Conservation (phyloP, 92 coral and sea anemone species). For the Chrysogorgia sp. region DNA sequence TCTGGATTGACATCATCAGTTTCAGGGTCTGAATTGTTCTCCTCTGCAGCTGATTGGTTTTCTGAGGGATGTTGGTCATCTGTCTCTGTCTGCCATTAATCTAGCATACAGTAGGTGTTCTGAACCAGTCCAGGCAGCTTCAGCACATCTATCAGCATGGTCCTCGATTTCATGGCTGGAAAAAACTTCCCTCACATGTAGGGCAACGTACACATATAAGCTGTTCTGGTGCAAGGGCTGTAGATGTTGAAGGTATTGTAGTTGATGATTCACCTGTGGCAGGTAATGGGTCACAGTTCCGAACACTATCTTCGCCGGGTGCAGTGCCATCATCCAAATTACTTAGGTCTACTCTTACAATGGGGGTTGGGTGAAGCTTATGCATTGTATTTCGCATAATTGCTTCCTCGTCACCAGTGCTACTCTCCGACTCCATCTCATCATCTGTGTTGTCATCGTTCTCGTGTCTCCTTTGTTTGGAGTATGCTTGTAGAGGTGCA, state of each 20-base stretch:
- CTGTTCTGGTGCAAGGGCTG: constrained; percentile 18
- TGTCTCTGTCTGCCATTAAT: constrained; percentile 10
- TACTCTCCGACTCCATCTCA: background rate
- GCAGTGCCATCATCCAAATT: background rate
- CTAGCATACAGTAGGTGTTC: constrained; percentile 5
- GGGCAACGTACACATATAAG: constrained; percentile 13
- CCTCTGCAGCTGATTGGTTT: background rate
- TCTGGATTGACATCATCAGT: background rate
- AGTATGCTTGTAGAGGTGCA: background rate
- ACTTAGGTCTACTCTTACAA: background rate
- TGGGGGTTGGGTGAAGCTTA: background rate
- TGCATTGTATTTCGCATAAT: background rate
- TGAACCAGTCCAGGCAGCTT: constrained; percentile 17
- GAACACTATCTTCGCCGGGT: constrained; percentile 5
- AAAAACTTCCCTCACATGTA: constrained; percentile 18
- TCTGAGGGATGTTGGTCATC: background rate
- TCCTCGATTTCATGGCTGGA: constrained; percentile 16
- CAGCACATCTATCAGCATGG: constrained; percentile 29
- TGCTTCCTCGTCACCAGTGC: background rate
- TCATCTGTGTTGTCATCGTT: background rate
- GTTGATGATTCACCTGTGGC: constrained; percentile 23
- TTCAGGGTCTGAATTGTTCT: background rate
- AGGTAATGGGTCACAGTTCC: constrained; percentile 31
- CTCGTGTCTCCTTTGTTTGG: background rate
- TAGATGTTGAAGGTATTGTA: constrained; percentile 14